These are phyloP conservation scores for Tachina fera DNA, from an alignment of 2,888 invertebrate species.

Conservation along the genomic window DNA sequence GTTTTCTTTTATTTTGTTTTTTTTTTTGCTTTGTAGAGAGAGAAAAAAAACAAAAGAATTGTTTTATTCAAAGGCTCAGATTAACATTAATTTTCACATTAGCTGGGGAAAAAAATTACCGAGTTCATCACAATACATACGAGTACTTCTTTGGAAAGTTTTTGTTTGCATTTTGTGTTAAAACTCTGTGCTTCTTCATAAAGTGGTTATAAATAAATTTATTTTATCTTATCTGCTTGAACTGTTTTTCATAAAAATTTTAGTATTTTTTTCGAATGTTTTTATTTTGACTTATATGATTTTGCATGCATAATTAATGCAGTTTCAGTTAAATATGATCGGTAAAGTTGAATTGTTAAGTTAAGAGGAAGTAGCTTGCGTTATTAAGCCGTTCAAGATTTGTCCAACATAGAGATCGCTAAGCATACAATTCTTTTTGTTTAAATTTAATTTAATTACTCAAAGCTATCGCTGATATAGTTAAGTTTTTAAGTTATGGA, in stretches of 20 bases:
- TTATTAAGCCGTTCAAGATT: not conserved
- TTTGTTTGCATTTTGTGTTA: slow-evolving; percentile 21
- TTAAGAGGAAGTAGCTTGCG: slow-evolving; percentile 11
- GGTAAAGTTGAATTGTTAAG: not conserved
- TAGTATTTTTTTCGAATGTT: not conserved
- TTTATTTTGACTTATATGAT: not conserved
- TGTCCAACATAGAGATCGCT: not conserved
- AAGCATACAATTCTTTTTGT: too few species aligned
- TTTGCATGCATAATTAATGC: not conserved
- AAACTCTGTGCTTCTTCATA: not conserved
- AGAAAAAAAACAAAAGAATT: slow-evolving; percentile 45
- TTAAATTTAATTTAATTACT: too few species aligned
- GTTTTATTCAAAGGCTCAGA: slow-evolving; percentile 37
- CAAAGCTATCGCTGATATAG: too few species aligned
- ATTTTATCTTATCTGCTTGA: slow-evolving; percentile 59
- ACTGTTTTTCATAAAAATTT: slow-evolving; percentile 34
- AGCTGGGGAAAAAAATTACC: slow-evolving; percentile 19
- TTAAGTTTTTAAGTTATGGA: too few species aligned
- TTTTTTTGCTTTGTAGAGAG: not conserved
- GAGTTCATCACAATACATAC: slow-evolving; percentile 27
- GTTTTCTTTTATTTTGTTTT: not conserved
- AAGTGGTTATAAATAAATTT: slow-evolving; percentile 45
- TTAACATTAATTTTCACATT: slow-evolving; percentile 66
- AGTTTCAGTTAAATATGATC: not conserved
- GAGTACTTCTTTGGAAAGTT: not conserved